phyloP scores from a whole-genome alignment of 1,140 invertebrate genomes.

The Temnothorax nylanderi region DNA sequence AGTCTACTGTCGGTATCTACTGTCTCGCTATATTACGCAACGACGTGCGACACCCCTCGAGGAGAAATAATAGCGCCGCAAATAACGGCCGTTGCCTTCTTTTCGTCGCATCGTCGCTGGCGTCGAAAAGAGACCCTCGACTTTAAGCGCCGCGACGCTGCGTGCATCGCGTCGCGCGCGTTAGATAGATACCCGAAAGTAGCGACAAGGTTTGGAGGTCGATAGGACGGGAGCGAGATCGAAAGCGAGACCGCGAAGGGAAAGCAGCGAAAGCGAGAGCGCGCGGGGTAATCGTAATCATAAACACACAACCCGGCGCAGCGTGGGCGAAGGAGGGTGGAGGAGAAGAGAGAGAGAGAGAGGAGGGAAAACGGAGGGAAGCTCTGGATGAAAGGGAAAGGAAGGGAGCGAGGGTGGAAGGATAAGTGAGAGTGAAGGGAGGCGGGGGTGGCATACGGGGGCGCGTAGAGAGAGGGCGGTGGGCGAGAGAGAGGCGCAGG shows the following conservation, averaged over 20 bases:
- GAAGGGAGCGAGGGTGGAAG: conserved; percentile 62
- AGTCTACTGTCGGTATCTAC: not conserved
- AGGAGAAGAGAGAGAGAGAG: not conserved
- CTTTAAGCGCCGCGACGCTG: conserved; percentile 26
- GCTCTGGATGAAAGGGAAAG: conserved; percentile 75
- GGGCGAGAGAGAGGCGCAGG: conserved; percentile 80
- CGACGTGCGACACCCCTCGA: conserved; percentile 8
- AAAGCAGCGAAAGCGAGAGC: conserved; percentile 40
- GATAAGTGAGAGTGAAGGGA: conserved; percentile 9
- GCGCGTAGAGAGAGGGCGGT: conserved; percentile 54
- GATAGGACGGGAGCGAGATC: conserved; percentile 49
- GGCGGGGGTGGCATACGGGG: not conserved
- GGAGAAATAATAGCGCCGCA: conserved; percentile 21
- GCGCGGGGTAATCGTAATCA: conserved; percentile 60
- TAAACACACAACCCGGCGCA: conserved; percentile 44
- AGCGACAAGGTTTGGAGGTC: conserved; percentile 64
- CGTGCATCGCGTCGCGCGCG: conserved; percentile 20
- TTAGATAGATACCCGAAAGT: conserved; percentile 48
- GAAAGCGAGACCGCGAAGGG: conserved; percentile 44
- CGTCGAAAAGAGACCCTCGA: conserved; percentile 1
- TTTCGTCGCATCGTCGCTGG: not conserved
- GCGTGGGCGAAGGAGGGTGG: conserved; percentile 29
- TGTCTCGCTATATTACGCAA: conserved; percentile 32
- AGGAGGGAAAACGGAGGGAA: not conserved
- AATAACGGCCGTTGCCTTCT: conserved; percentile 17